Percentiles rank a stretch among this genome's conserved stretches.
Conservation (phyloP, 2,113 vertebrate species). For the Vulpes lagopus region DNA sequence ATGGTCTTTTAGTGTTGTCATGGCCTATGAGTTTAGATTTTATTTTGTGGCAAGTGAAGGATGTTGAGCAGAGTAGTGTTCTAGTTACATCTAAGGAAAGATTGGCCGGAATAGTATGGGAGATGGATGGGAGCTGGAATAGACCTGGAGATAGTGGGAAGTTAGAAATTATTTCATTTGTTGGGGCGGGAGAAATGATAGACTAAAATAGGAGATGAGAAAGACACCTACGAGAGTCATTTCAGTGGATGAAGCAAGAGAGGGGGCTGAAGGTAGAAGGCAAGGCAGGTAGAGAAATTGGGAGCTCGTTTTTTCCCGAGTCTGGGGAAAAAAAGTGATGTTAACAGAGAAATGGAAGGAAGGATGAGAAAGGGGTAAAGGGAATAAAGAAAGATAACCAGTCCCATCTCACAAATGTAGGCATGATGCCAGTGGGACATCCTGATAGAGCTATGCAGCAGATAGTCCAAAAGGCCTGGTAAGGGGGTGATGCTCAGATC, state of each 20-base stretch:
- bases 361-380: not conserved
- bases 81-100: not conserved
- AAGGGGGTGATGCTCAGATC: not conserved
- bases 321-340: not conserved
- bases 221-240: not conserved
- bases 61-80: not conserved
- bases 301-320: not conserved
- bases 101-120: not conserved
- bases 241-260: not conserved
- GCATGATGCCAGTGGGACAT: fast-evolving
- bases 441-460: fast-evolving
- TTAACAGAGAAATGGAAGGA: not conserved
- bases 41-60: not conserved
- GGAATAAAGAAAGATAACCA: not conserved
- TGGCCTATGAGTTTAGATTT: not conserved
- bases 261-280: too few species aligned
- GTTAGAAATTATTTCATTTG: not conserved
- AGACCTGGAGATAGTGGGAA: not conserved
- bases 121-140: not conserved
- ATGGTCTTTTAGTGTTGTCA: not conserved
- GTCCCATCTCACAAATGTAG: fast-evolving
- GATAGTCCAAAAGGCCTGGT: not conserved
- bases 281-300: not conserved
- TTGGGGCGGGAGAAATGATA: not conserved
- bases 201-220: too few species aligned